Percentiles rank a stretch among this genome's conserved stretches.
These are phyloP conservation scores for Molossus alvarezi DNA, from an alignment of 2,797 vertebrate genomes.

Conservation along the genomic window DNA sequence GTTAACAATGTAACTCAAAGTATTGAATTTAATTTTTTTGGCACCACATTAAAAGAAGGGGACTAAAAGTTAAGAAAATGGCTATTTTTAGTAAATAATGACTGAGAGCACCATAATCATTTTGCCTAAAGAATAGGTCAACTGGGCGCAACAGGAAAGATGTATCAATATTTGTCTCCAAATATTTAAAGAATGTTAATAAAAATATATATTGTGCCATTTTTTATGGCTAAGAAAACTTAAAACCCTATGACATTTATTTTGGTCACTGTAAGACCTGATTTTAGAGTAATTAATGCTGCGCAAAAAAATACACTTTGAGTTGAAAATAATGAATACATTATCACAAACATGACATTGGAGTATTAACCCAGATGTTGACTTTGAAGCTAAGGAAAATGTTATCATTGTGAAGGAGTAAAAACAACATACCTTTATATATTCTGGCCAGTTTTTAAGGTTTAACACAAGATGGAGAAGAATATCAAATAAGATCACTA, in stretches of 20 bases:
- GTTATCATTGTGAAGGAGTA: not conserved
- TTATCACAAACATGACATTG: not conserved
- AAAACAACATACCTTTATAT: not conserved
- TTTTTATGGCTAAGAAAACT: not conserved
- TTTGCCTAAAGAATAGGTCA: not conserved
- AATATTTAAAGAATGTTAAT: not conserved
- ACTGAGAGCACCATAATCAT: not conserved
- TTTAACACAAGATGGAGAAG: not conserved
- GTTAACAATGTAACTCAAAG: conserved; percentile 4
- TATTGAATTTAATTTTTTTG: not conserved
- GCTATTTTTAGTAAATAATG: not conserved
- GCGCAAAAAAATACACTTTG: not conserved
- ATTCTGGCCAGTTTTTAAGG: not conserved
- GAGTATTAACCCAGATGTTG: not conserved
- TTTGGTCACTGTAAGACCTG: not conserved
- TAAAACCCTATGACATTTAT: not conserved
- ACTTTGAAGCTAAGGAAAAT: conserved; percentile 19
- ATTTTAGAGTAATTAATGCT: conserved; percentile 15
- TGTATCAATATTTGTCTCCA: not conserved
- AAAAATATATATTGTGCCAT: not conserved
- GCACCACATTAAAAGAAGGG: not conserved
- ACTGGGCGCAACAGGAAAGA: not conserved
- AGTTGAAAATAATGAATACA: conserved; percentile 24
- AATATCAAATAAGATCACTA: not conserved
- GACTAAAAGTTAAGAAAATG: not conserved